Evolutionary conservation across 2,797 vertebrate species (phyloP), one percentile per base, ranked within the genome.

Genomic region (Halcyon chelicuti): DNA sequence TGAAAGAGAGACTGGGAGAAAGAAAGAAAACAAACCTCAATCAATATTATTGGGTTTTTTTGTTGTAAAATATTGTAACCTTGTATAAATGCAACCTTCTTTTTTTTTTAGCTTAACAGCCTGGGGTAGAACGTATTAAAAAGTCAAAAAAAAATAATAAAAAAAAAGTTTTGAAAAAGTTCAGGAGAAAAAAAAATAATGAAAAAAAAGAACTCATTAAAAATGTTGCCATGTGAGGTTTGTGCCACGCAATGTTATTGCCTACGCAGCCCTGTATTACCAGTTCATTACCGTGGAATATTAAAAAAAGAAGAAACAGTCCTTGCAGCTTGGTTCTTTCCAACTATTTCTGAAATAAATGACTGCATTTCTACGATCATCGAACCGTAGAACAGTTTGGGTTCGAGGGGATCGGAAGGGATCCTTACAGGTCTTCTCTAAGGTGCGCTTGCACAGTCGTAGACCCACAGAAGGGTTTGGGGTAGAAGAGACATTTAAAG

Each of bases 301-400:
- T 98, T 98, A 98, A 98, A 57, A 57, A 78, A 90, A 87, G 75
- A 94, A 88, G 76, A 94, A 96, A 97, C 68, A 71, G 37, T 73
- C 75, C 29, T 96, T 95, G 94, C 75, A 94, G 92, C 93, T 96
- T 95, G 95, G n/a, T 82, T 91, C 44, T 95, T 90, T 95, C 61
- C 97, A 96, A 96, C 96, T 95, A 97, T 98, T 98, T 98, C 98
- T 96, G 93, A 95, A 98, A 97, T 99, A 99, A 99, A 98, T 99
- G 99, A 99, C 99, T 99, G 98, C 98, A 98, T 97, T 98, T 44
- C 51, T 17, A 28, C 26, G 17, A 29, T 28, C 51, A 52, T 9
- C 15, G 26, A 28, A 28, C 49, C 5, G 9, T 29, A 52, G 51
- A 52, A 17, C 15, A 29, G 51, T 28, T 29, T 29, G 51, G 51